These are phyloP conservation scores for Solenopsis fugax DNA, from an alignment of 1,140 invertebrate species.

Conservation along the genomic window DNA sequence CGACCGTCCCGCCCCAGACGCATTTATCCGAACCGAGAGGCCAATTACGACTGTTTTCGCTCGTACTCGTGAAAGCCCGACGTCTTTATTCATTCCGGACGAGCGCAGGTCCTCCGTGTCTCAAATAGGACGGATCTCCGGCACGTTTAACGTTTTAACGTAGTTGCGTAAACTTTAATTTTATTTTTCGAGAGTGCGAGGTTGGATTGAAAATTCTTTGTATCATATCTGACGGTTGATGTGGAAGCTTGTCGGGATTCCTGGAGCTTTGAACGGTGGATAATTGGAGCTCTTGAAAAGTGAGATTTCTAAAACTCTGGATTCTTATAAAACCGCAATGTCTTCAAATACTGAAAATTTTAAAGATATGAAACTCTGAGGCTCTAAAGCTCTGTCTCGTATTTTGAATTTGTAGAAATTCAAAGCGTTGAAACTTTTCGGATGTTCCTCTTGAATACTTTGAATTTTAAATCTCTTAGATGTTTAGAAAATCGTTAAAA, in stretches of 20 bases:
- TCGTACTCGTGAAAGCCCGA: constrained; percentile 36
- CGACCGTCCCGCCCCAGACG: neutral
- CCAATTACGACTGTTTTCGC: constrained; percentile 63
- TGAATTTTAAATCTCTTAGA: neutral
- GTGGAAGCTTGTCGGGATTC: neutral
- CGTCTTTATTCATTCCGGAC: constrained; percentile 59
- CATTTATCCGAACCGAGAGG: constrained; percentile 59
- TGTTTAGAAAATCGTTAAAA: neutral
- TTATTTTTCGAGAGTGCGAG: neutral
- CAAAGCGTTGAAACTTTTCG: neutral
- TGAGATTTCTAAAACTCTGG: neutral
- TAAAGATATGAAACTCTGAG: neutral
- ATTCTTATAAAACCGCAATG: neutral
- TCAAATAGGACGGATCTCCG: neutral
- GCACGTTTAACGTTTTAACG: neutral
- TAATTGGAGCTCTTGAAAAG: neutral
- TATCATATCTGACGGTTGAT: neutral
- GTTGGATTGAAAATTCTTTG: neutral
- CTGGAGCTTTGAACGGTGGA: neutral
- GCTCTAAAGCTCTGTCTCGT: neutral
- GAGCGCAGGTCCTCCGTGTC: constrained; percentile 7
- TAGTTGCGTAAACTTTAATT: neutral
- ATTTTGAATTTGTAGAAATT: neutral
- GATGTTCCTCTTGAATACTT: neutral
- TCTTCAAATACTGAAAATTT: neutral